These are phyloP conservation scores for Chroicocephalus ridibundus DNA, from an alignment of 2,113 vertebrate species.

Conservation along the genomic window DNA sequence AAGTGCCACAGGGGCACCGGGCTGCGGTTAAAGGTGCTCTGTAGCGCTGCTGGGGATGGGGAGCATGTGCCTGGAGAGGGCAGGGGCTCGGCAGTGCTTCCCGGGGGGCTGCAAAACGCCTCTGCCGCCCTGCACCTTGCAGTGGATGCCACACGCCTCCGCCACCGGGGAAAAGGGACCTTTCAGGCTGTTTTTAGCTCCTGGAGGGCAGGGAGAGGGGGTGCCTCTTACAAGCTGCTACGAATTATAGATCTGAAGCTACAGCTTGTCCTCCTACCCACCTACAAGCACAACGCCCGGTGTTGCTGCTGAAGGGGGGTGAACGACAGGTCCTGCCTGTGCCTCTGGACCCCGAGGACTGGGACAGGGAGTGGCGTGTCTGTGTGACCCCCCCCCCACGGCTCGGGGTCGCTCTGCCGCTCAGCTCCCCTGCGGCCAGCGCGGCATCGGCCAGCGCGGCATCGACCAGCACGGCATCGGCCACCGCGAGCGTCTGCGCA, in stretches of 20 bases:
- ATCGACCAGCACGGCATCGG: accelerated
- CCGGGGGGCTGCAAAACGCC: background rate
- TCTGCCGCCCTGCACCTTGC: background rate
- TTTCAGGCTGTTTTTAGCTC: conserved; percentile 53
- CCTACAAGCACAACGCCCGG: background rate
- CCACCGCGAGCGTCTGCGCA: accelerated
- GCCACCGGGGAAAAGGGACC: conserved; percentile 1
- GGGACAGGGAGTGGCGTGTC: background rate
- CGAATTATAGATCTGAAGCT: conserved; percentile 62
- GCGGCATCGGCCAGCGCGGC: background rate
- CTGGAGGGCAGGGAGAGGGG: conserved; percentile 53
- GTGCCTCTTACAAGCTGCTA: conserved; percentile 40
- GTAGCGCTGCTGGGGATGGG: accelerated
- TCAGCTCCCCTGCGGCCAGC: background rate
- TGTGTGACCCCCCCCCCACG: background rate
- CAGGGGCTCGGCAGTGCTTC: accelerated
- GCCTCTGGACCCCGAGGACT: background rate
- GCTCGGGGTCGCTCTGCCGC: accelerated
- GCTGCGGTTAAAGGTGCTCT: accelerated
- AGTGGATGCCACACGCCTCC: background rate
- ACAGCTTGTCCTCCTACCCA: conserved; percentile 57
- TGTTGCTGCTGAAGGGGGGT: background rate
- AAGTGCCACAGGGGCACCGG: accelerated
- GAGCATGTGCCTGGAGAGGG: background rate
- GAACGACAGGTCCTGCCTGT: background rate